A percentile compares a stretch with the other conserved stretches of the same genome.
phyloP scores from a whole-genome alignment of 2,888 invertebrate species.

The Oxyscelio sp. region DNA sequence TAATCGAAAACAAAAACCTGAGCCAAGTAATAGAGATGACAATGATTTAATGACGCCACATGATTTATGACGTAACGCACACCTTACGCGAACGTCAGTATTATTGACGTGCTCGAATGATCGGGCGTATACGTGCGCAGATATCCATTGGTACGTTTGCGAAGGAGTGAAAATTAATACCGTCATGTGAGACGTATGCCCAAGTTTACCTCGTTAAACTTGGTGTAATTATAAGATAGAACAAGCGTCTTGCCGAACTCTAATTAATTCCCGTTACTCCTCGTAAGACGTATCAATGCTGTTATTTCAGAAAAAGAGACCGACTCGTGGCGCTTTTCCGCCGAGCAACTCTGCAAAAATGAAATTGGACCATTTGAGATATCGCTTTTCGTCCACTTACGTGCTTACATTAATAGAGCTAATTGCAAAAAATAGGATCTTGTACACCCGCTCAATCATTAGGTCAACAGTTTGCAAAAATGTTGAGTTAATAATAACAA shows the following conservation, averaged over 20 bases:
- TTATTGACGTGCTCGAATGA: slow-evolving; percentile 44
- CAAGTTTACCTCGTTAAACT: slow-evolving; percentile 60
- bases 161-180: slow-evolving; percentile 60
- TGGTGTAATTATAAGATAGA: slow-evolving; percentile 51
- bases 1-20: neutral
- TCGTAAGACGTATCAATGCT: slow-evolving; percentile 3
- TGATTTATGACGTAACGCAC: slow-evolving; percentile 45
- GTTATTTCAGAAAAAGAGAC: slow-evolving; percentile 14
- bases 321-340: slow-evolving; percentile 19
- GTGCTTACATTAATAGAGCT: slow-evolving; percentile 16
- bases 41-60: slow-evolving; percentile 45
- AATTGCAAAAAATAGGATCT: too few species aligned
- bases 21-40: slow-evolving; percentile 17
- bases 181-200: slow-evolving; percentile 51
- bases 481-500: too few species aligned
- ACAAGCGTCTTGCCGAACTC: slow-evolving; percentile 37
- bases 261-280: slow-evolving; percentile 52
- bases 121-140: slow-evolving; percentile 18
- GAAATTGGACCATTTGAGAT: slow-evolving; percentile 35
- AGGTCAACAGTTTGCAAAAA: too few species aligned
- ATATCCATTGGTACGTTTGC: slow-evolving; percentile 29
- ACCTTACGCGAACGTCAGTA: slow-evolving; percentile 28
- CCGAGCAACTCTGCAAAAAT: neutral
- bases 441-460: too few species aligned
- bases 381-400: neutral